A percentile compares a stretch with the other conserved stretches of the same genome.
These are phyloP conservation scores for Dorcus hopei DNA, from an alignment of 2,888 invertebrate species.

Conservation along the genomic window DNA sequence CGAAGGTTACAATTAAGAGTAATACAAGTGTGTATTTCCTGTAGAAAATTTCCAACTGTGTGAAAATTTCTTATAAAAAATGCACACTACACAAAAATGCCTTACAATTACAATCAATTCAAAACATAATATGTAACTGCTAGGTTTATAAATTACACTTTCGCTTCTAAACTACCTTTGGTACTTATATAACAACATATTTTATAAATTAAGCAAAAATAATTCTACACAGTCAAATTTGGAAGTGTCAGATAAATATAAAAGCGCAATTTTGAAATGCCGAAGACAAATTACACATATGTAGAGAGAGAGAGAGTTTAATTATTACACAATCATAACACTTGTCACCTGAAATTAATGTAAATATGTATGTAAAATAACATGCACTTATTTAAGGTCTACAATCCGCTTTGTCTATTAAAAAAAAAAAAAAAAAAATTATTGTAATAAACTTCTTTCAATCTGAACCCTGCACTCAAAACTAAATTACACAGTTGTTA, in stretches of 20 bases:
- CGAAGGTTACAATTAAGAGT: neutral
- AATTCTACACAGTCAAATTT: neutral
- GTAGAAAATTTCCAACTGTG: neutral
- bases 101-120: conserved; percentile 1
- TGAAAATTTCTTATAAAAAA: conserved; percentile 7
- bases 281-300: neutral
- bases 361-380: neutral
- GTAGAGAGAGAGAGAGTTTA: neutral
- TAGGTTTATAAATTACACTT: too few species aligned
- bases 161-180: too few species aligned
- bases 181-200: too few species aligned
- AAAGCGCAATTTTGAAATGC: neutral
- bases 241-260: neutral
- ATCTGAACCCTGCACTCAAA: neutral
- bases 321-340: neutral
- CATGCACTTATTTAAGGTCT: neutral
- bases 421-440: neutral
- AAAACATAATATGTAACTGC: too few species aligned
- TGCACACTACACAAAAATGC: conserved; percentile 10
- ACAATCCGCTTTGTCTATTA: neutral
- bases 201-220: neutral
- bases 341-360: neutral
- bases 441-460: neutral
- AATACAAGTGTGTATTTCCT: conserved; percentile 9
- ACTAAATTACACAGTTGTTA: neutral